These are phyloP conservation scores for Lethenteron reissneri DNA, from an alignment of 2,113 vertebrate genomes.

Conservation along the genomic window DNA sequence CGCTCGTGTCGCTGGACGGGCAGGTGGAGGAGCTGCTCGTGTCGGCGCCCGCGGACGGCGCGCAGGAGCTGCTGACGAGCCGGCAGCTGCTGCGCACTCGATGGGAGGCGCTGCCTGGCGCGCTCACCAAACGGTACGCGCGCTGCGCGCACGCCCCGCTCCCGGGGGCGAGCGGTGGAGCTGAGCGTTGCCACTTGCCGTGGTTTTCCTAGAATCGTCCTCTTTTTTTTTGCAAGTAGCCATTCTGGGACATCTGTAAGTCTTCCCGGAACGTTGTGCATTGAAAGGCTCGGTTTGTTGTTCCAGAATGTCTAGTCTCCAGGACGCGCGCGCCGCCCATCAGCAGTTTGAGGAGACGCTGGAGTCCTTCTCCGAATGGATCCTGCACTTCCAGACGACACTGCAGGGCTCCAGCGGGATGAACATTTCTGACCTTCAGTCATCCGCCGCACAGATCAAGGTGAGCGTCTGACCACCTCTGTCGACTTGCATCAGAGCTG, in stretches of 20 bases:
- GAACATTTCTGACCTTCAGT: slow-evolving; percentile 29
- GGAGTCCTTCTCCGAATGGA: slow-evolving; percentile 45
- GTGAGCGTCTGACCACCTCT: slow-evolving; percentile 20
- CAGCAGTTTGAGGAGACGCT: slow-evolving; percentile 45
- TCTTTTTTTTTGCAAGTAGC: too few relatives aligned
- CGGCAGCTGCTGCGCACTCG: neutral
- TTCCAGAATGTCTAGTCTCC: slow-evolving; percentile 36
- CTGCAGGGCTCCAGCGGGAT: slow-evolving; percentile 49
- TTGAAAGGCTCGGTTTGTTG: slow-evolving; percentile 8
- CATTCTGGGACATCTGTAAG: too few relatives aligned
- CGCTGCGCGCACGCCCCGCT: too few relatives aligned
- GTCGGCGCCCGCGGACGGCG: too few relatives aligned
- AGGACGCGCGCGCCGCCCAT: slow-evolving; percentile 33
- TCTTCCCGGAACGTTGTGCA: slow-evolving; percentile 28
- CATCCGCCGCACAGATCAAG: slow-evolving; percentile 35
- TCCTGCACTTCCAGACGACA: slow-evolving; percentile 44
- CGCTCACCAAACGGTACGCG: too few relatives aligned
- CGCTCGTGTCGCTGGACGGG: too few relatives aligned
- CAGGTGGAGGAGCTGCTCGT: too few relatives aligned
- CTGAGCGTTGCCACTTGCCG: too few relatives aligned
- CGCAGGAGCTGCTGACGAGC: too few relatives aligned
- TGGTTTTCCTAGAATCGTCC: too few relatives aligned
- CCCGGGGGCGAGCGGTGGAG: too few relatives aligned
- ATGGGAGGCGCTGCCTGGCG: neutral
- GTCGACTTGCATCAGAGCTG: too few relatives aligned